Conservation (phyloP, 2,888 invertebrate species). For the Cataglyphis cursor region DNA sequence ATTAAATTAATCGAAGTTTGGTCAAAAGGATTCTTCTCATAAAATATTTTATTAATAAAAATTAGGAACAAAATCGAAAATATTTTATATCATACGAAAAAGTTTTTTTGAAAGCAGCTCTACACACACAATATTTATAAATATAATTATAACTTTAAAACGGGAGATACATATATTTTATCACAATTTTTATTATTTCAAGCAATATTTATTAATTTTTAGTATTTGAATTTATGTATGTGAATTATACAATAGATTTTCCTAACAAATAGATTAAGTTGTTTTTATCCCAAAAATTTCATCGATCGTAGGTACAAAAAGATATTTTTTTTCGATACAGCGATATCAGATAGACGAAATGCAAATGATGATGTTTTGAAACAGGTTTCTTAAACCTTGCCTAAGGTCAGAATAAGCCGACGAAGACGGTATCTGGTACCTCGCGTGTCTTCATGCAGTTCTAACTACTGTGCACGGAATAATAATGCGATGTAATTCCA, state of each 20-base stretch:
- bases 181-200: neutral
- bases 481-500: constrained; percentile 69
- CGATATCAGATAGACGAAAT: constrained; percentile 40
- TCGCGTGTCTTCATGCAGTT: constrained; percentile 64
- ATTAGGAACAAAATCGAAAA: neutral
- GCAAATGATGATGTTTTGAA: constrained; percentile 50
- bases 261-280: constrained; percentile 28
- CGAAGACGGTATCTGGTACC: constrained; percentile 57
- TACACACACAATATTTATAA: neutral
- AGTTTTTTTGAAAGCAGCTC: neutral
- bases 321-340: neutral
- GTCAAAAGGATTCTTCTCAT: too few relatives aligned
- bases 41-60: too few relatives aligned
- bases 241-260: neutral
- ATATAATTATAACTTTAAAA: neutral
- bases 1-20: too few relatives aligned
- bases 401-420: constrained; percentile 56
- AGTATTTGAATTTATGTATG: neutral
- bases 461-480: constrained; percentile 65
- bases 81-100: neutral
- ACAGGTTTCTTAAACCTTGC: constrained; percentile 64
- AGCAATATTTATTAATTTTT: neutral
- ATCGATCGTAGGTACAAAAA: neutral
- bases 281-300: neutral
- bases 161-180: neutral